Base-by-base conservation (phyloP, 2,888 invertebrate genomes). In the Ischnus inquisitorius region DNA sequence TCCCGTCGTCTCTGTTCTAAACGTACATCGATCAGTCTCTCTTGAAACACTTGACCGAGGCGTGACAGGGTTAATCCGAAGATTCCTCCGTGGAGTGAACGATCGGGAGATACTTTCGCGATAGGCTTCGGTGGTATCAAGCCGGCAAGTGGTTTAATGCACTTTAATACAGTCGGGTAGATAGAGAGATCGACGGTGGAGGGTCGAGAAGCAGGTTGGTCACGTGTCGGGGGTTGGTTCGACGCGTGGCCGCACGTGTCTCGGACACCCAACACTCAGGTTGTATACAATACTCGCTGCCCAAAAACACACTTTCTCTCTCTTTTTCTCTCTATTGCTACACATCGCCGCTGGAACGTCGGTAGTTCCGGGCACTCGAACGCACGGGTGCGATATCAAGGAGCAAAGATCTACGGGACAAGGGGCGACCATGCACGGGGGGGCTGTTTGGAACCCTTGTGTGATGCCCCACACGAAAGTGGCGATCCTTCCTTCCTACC, bases 191-290 rank as follows among this genome's bases (percentile, higher is more conserved):
- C 46, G 2, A 54, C 14, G 19, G 39, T 25, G 28, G 68, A 74
- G 22, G 68, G 34, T 84, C 60, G 86, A 78, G 84, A 87, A 89
- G 89, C 90, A 89, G 88, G 89, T 92, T 87, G 87, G 89, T 85
- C 92, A 88, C 90, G 91, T 91, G 91, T 83, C 88, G 68, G 68
- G 75, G 62, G 51, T 57, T 34, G 28, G 6, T n/a, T 48, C 25
- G 65, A 85, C 92, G 89, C 92, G 92, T 90, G 92, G 83, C 90
- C 88, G 85, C 92, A 89, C 92, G 92, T 91, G 92, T 81, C 89
- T 57, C 62, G 86, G 86, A 88, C 91, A 88, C 88, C 88, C 87
- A 80, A 57, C 57, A 10, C 25, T 25, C 60, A n/a, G 83, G 41
- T 82, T 62, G 65, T 79, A 43, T 79, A 84, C 54, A 34, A 72